Conservation (phyloP, 2,888 invertebrate genomes). For the Chloromyia formosa region DNA sequence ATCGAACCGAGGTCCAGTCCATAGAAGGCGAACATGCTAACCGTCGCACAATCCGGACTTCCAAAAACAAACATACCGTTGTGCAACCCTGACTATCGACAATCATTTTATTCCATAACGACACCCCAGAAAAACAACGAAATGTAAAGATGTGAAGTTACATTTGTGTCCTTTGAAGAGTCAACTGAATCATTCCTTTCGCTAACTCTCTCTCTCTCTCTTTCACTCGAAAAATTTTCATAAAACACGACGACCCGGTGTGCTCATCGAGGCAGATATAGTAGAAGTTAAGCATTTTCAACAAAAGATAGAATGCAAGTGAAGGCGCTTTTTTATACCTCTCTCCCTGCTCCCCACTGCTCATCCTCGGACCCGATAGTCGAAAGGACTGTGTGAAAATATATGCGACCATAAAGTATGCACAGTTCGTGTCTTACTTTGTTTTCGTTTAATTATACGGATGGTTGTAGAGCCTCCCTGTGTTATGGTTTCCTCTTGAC, state of each 20-base stretch:
- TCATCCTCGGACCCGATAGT: too few relatives aligned
- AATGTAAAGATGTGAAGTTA: conserved; percentile 25
- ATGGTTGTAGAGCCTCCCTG: conserved; percentile 26
- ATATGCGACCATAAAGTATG: conserved; percentile 37
- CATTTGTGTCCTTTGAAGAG: conserved; percentile 11
- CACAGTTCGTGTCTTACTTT: conserved; percentile 37
- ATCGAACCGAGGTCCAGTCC: too few relatives aligned
- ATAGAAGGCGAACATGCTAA: too few relatives aligned
- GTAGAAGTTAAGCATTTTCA: conserved; percentile 30
- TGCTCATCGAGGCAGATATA: background rate
- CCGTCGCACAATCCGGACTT: too few relatives aligned
- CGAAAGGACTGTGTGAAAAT: conserved; percentile 29
- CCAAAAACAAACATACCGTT: too few relatives aligned
- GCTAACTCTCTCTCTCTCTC: too few relatives aligned
- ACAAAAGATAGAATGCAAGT: conserved; percentile 26
- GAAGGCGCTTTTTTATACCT: conserved; percentile 11
- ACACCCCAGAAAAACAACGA: background rate
- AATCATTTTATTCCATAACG: too few relatives aligned
- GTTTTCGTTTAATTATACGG: conserved; percentile 44
- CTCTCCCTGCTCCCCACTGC: too few relatives aligned
- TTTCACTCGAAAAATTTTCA: too few relatives aligned
- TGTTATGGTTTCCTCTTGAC: conserved; percentile 35
- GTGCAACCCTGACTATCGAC: too few relatives aligned
- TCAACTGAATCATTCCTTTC: conserved; percentile 24
- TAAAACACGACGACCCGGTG: conserved; percentile 14